phyloP scores from a whole-genome alignment of 2,888 invertebrate genomes.

The Ormia ochracea region DNA sequence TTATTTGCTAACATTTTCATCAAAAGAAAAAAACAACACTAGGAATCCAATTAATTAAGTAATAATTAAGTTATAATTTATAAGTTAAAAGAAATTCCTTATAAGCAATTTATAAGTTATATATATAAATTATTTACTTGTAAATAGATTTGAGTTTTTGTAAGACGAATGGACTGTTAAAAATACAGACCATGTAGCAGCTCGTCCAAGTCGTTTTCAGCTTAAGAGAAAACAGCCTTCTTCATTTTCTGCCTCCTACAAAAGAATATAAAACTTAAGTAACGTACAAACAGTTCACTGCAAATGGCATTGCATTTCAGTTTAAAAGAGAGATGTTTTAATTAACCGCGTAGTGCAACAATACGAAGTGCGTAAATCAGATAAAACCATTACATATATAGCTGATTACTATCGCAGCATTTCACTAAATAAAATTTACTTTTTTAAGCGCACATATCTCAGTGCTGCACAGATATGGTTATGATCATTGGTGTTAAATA shows the following conservation, averaged over 20 bases:
- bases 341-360: conserved; percentile 51
- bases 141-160: too few species aligned
- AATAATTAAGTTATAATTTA: too few species aligned
- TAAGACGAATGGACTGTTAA: too few species aligned
- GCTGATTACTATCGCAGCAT: conserved; percentile 51
- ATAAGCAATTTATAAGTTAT: too few species aligned
- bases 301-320: conserved; percentile 20
- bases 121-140: too few species aligned
- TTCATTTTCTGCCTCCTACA: not conserved
- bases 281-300: not conserved
- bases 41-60: too few species aligned
- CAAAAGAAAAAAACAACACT: too few species aligned
- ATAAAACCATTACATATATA: conserved; percentile 56
- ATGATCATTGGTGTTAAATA: conserved; percentile 59
- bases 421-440: conserved; percentile 22
- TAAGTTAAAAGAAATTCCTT: too few species aligned
- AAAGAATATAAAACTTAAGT: not conserved
- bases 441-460: conserved; percentile 19
- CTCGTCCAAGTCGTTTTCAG: not conserved
- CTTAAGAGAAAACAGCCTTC: not conserved
- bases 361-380: conserved; percentile 62
- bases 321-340: conserved; percentile 54
- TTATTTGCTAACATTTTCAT: too few species aligned
- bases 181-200: too few species aligned
- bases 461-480: conserved; percentile 48